phyloP scores from a whole-genome alignment of 2,113 vertebrate species.

The Xyrauchen texanus region DNA sequence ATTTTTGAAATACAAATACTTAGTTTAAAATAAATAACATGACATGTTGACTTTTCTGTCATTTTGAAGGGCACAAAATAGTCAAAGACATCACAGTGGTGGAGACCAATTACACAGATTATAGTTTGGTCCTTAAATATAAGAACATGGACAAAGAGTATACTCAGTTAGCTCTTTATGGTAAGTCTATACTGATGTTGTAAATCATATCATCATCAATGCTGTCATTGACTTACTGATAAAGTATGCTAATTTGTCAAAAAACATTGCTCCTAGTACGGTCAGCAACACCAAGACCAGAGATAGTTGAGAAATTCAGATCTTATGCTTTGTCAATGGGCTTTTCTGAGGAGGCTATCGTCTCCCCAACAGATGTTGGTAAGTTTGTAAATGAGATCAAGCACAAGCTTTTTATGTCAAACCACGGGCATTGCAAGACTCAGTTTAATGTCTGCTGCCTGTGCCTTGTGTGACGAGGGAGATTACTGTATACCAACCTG shows the following conservation, averaged over 20 bases:
- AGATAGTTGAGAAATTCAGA: conserved; percentile 44
- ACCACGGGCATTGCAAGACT: not conserved
- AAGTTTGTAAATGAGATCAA: conserved; percentile 18
- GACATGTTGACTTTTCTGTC: not conserved
- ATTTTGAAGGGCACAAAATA: conserved; percentile 39
- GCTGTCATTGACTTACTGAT: not conserved
- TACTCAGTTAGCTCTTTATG: conserved; percentile 55
- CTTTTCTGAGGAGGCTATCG: conserved; percentile 49
- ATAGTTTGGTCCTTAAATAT: conserved; percentile 53
- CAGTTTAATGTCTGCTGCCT: too few species aligned
- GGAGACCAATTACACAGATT: conserved; percentile 57
- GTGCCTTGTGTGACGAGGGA: too few species aligned
- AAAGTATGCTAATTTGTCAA: not conserved
- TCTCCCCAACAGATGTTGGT: conserved; percentile 31
- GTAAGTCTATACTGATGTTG: conserved; percentile 30
- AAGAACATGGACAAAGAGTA: conserved; percentile 47
- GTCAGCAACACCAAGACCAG: conserved; percentile 15
- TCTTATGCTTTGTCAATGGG: conserved; percentile 45
- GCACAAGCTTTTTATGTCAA: conserved; percentile 34
- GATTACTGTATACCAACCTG: too few species aligned
- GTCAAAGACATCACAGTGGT: conserved; percentile 54
- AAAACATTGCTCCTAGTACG: conserved; percentile 32
- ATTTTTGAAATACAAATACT: not conserved
- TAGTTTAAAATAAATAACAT: not conserved
- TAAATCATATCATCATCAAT: not conserved